Percentiles rank a stretch among this genome's conserved stretches.
Conservation (phyloP, 2,888 invertebrate genomes). For the Timema podura region DNA sequence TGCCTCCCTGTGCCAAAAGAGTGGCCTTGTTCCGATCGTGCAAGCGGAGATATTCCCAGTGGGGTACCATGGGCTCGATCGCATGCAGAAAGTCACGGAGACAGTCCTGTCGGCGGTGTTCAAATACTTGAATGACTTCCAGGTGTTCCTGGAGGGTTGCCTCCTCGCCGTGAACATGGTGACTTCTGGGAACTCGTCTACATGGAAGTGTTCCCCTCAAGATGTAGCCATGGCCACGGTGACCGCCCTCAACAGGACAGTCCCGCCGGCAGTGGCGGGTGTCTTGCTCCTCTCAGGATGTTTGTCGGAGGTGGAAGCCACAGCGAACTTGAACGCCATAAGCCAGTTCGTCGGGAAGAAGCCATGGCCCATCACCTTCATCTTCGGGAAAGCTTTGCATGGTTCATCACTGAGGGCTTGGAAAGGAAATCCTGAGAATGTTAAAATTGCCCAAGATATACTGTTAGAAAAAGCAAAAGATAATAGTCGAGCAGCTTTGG, state of each 20-base stretch:
- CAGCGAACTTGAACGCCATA: neutral
- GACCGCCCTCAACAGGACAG: neutral
- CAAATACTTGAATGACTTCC: neutral
- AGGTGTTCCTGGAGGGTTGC: neutral
- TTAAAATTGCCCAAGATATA: too few relatives aligned
- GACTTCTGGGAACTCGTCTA: too few relatives aligned
- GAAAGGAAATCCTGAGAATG: too few relatives aligned
- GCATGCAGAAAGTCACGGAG: neutral
- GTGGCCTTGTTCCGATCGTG: neutral
- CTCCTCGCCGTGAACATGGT: neutral
- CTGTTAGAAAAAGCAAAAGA: too few relatives aligned
- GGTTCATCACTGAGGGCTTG: too few relatives aligned
- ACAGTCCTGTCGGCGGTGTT: neutral
- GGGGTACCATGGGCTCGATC: too few relatives aligned
- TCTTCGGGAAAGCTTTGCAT: too few relatives aligned
- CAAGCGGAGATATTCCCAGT: neutral
- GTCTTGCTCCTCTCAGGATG: neutral
- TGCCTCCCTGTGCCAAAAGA: neutral
- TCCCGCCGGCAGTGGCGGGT: neutral
- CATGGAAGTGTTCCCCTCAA: neutral
- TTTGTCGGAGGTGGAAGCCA: neutral
- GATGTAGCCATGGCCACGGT: neutral
- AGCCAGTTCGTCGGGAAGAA: neutral
- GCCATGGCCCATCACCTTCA: neutral
- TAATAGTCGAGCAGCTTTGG: too few relatives aligned